These are phyloP conservation scores for Lycodopsis pacificus DNA, from an alignment of 2,797 vertebrate genomes.

Conservation along the genomic window DNA sequence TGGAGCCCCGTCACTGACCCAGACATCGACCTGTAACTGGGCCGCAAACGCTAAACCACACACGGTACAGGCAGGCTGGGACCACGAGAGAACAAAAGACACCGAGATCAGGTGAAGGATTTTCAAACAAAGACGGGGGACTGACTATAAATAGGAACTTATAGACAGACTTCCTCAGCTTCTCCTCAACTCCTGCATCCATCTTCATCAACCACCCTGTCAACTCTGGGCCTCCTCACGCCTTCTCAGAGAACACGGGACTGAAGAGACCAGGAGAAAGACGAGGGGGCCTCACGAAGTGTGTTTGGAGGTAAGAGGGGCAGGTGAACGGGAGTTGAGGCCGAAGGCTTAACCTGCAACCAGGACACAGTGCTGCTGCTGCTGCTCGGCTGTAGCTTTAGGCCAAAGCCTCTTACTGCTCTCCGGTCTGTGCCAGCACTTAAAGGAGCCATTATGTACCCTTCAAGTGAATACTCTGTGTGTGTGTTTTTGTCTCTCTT, in stretches of 20 bases:
- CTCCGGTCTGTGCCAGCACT: constrained; percentile 59
- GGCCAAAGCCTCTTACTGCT: constrained; percentile 85
- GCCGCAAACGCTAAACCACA: background rate
- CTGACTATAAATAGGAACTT: background rate
- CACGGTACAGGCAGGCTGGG: constrained; percentile 6
- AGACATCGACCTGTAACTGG: constrained; percentile 57
- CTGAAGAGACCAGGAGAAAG: constrained; percentile 12
- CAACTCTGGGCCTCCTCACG: background rate
- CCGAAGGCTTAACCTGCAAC: constrained; percentile 61
- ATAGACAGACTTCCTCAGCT: background rate
- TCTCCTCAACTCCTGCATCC: background rate
- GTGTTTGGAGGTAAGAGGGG: constrained; percentile 75
- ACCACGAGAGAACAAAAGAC: background rate
- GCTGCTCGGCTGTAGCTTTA: constrained; percentile 77
- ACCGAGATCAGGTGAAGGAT: background rate
- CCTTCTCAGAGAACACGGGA: background rate
- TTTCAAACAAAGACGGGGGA: background rate
- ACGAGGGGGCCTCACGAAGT: constrained; percentile 11
- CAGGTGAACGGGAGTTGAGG: constrained; percentile 38
- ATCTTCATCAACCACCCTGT: background rate
- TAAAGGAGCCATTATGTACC: constrained; percentile 62
- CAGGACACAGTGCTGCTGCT: constrained; percentile 56
- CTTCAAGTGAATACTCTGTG: constrained; percentile 24
- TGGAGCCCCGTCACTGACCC: constrained; percentile 58
- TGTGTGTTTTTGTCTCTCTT: constrained; percentile 3